A percentile compares a stretch with the other conserved stretches of the same genome.
These are phyloP conservation scores for Melinaea marsaeus DNA, from an alignment of 2,888 invertebrate species.

Conservation along the genomic window DNA sequence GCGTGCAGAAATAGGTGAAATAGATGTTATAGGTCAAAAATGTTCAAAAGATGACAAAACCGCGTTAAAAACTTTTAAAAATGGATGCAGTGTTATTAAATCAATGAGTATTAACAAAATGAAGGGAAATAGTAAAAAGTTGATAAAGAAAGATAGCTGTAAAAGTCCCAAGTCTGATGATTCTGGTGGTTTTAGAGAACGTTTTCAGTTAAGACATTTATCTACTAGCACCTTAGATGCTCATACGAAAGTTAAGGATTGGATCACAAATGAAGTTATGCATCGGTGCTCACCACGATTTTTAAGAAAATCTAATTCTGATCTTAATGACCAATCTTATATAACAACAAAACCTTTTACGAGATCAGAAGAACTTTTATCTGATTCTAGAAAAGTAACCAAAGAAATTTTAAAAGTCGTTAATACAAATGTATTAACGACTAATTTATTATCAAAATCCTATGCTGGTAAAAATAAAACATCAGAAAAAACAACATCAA, in stretches of 20 bases:
- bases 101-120: constrained; percentile 75
- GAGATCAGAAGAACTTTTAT: constrained; percentile 67
- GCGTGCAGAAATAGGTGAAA: constrained; percentile 73
- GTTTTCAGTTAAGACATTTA: constrained; percentile 83
- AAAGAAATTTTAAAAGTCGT: constrained; percentile 45
- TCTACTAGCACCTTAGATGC: constrained; percentile 90
- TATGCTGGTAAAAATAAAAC: constrained; percentile 54
- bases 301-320: constrained; percentile 73
- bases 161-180: constrained; percentile 78
- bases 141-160: constrained; percentile 74
- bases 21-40: constrained; percentile 70
- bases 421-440: constrained; percentile 39
- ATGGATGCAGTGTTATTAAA: constrained; percentile 78
- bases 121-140: constrained; percentile 72
- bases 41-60: constrained; percentile 66
- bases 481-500: constrained; percentile 71
- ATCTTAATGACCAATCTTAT: constrained; percentile 52
- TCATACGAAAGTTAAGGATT: constrained; percentile 90
- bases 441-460: constrained; percentile 44
- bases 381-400: constrained; percentile 52
- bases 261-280: constrained; percentile 89
- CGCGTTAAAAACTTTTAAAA: constrained; percentile 66
- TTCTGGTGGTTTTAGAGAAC: constrained; percentile 76
- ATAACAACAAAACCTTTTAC: constrained; percentile 57
- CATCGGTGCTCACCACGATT: constrained; percentile 84